Base-by-base conservation (phyloP, 2,888 invertebrate genomes). In the Amphipoea lucens region DNA sequence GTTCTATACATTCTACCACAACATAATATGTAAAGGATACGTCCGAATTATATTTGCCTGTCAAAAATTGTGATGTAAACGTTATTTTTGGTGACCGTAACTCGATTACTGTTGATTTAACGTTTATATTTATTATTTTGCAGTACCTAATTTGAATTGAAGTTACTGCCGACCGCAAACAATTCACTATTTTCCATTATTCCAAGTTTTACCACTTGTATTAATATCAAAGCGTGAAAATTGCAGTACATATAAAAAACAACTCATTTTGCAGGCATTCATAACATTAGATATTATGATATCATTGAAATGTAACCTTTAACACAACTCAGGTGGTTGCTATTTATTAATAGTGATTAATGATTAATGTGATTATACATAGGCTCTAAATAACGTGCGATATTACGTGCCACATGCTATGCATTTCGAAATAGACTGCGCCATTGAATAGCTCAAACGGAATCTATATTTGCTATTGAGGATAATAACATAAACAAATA, bases 241-340 rank as follows among this genome's bases (percentile, higher is more conserved):
- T 20, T 12, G 0, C 1, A 60, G 2, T 45, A 60, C 6, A 11
- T n/a, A 29, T 42, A 51, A 45, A 17, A 70, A 67, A 71, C 9
- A 63, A 36, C 1, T 84, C 29, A 72, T 72, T 71, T 77, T 36
- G 14, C 66, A 78, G 29, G 57, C 23, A 82, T 78, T 48, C 48
- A 51, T 29, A 69, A 68, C 81, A 62, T 65, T 79, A 83, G 29
- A 63, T 70, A 65, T 6, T 40, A 78, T 81, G 78, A 81, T 81
- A 76, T 85, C 83, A 75, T 79, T 74, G 62, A 74, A 85, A 73
- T 66, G 72, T 76, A 84, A 87, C 76, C 79, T 79, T 83, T 76
- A 77, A 12, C 73, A 76, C 87, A 87, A 2, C 36, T 36, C 36
- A 36, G 80, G 85, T 87, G 84, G 76, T 74, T 71, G 65, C 62